Base-by-base conservation (phyloP, 2,797 vertebrate genomes). In the Acropternis orthonyx region DNA sequence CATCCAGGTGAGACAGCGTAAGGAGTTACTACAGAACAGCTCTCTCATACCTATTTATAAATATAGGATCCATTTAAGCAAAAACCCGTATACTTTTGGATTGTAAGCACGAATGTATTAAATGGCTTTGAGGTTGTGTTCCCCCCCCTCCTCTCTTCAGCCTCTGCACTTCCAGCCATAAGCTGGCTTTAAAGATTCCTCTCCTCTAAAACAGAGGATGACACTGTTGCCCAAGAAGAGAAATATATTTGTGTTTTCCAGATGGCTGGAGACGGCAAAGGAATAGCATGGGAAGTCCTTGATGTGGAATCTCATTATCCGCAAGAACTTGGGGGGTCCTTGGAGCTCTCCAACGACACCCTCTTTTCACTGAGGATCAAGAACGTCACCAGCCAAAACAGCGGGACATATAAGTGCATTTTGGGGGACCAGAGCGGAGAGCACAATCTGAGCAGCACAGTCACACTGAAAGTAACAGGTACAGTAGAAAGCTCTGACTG, bases 401-500 rank as follows among this genome's bases (percentile, higher is more conserved):
- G 96, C 0, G 98, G 98, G 52, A 97, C 59, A 0, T 98, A 98
- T 41, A 96, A 75, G 18, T 98, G 98, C 20, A 69, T 52, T 26
- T 66, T 98, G 88, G 9, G 23, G 56, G 95, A 78, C 23, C 91
- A 55, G 9, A 85, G 39, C 1, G 91, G 95, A 65, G 91, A 90
- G n/a, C 82, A 1, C 36, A 98, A 97, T 39, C 58, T 82, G 32
- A 98, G 94, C 18, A 81, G 94, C 86, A 96, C 46, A 0, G 81
- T 98, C 94, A 90, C 62, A 5, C 30, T 98, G 41, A 93, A 82
- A 94, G 97, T 98, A 92, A 97, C 96, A 97, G 98, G 98, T 98
- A 95, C 16, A n/a, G 72, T 61, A 74, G 65, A 84, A 23, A 36
- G 46, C 22, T 59, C 37, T 76, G 30, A 3, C 19, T 73, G 44